These are phyloP conservation scores for Lota lota DNA, from an alignment of 2,113 vertebrate genomes.

Conservation along the genomic window DNA sequence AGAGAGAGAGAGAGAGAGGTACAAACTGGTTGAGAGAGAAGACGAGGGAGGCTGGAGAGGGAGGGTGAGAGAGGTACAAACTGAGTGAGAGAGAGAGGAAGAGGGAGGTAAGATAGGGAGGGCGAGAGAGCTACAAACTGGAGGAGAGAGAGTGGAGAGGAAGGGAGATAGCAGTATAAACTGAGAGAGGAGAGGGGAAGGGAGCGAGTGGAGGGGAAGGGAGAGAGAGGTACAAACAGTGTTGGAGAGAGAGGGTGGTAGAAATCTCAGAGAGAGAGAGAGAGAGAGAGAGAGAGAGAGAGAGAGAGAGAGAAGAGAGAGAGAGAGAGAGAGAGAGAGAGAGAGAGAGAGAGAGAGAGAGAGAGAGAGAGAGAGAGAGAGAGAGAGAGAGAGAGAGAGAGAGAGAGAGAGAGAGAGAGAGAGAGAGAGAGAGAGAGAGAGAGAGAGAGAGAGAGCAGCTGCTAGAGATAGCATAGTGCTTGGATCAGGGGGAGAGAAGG, in stretches of 20 bases:
- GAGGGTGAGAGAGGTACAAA: background rate
- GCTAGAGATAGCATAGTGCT: slow-evolving; percentile 34
- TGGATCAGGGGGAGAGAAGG: too few species aligned
- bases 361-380: slow-evolving; percentile 5
- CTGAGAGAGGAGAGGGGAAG: background rate
- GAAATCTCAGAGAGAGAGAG: slow-evolving; percentile 1
- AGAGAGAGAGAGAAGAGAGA: slow-evolving; percentile 10
- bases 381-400: slow-evolving; percentile 8
- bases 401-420: slow-evolving; percentile 1
- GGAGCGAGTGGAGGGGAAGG: background rate
- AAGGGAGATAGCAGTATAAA: background rate
- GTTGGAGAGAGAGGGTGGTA: background rate
- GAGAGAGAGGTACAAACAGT: background rate
- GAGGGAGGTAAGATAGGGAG: background rate
- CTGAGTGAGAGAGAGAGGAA: background rate
- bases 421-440: slow-evolving; percentile 14
- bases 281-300: background rate
- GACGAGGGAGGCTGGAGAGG: slow-evolving; percentile 5
- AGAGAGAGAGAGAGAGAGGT: slow-evolving; percentile 1
- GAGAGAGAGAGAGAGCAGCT: slow-evolving; percentile 40
- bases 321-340: slow-evolving; percentile 11
- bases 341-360: slow-evolving; percentile 3
- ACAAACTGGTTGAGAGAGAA: background rate
- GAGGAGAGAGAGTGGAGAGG: slow-evolving; percentile 11
- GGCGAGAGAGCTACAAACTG: background rate